These are phyloP conservation scores for Apis dorsata DNA, from an alignment of 1,140 invertebrate species.

Conservation along the genomic window DNA sequence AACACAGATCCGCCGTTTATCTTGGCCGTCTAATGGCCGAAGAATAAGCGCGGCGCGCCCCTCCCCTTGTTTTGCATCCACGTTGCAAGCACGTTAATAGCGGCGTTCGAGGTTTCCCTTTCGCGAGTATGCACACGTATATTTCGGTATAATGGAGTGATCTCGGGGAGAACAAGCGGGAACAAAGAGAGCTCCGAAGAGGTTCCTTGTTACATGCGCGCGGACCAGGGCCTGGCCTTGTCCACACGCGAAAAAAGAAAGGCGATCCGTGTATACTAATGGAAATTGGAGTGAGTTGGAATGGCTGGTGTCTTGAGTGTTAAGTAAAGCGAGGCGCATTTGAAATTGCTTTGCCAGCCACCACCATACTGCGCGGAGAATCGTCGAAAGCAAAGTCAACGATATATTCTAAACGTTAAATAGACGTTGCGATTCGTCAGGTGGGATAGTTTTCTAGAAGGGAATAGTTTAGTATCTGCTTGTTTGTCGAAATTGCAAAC, in stretches of 20 bases:
- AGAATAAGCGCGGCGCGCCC: not conserved
- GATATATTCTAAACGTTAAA: not conserved
- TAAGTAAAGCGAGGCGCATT: constrained; percentile 16
- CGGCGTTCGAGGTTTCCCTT: constrained; percentile 14
- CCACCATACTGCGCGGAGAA: constrained; percentile 14
- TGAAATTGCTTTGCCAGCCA: constrained; percentile 16
- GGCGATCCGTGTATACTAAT: constrained; percentile 29
- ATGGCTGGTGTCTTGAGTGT: not conserved
- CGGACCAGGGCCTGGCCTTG: constrained; percentile 27
- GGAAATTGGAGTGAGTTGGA: constrained; percentile 37
- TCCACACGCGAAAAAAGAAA: constrained; percentile 38
- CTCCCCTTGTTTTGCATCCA: constrained; percentile 24
- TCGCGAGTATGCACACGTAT: constrained; percentile 20
- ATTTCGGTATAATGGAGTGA: constrained; percentile 54
- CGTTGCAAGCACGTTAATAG: not conserved
- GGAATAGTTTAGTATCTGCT: too few relatives aligned
- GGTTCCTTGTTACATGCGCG: constrained; percentile 40
- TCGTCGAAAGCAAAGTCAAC: constrained; percentile 3
- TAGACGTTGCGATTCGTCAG: too few relatives aligned
- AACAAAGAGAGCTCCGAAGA: constrained; percentile 53
- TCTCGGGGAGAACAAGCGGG: constrained; percentile 51
- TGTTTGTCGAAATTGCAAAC: too few relatives aligned
- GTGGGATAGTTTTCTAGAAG: too few relatives aligned
- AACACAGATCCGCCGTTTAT: constrained; percentile 23
- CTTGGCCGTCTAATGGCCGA: constrained; percentile 6